Base-by-base conservation (phyloP, 2,888 invertebrate genomes). In the Galerucella pusilla region DNA sequence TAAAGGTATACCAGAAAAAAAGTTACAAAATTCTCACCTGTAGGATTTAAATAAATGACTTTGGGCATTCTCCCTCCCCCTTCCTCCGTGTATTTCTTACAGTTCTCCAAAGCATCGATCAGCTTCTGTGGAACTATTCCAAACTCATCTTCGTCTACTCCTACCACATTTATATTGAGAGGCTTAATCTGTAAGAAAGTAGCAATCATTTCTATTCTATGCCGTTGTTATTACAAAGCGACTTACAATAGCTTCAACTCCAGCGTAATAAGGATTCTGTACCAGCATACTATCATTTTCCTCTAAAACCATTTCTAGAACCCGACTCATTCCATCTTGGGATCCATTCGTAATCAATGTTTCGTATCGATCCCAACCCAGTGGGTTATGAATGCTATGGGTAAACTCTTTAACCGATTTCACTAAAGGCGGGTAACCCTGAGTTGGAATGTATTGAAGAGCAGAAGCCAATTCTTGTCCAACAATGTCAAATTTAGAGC, bases 291-390 rank as follows among this genome's bases (percentile, higher is more conserved):
- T 90, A 83, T 94, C 94, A 0, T 93, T 93, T 0, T 90, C 90
- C 61, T 91, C 90, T n/a, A 95, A 85, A 72, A 93, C 87, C 87
- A 94, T 90, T 81, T 95, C 94, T 59, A 94, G 89, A 63, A 92
- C 90, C 86, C 93, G 93, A 87, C 93, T 92, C 75, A 95, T 90
- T 7, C 93, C 95, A 84, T 95, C 94, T 85, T 94, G 95, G 35
- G 93, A 92, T 2, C 95, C 96, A 79, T 91, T 91, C 5, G 94
- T 94, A 42, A 95, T 89, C 54, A 94, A 85, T 1, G 94, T 85
- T 75, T 93, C 92, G 1, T 91, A 89, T 2, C 90, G 88, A 1
- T 90, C 87, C 90, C 91, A 89, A 6, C 90, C 86, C 0, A 94
- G 94, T 0, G 94, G 93, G 0, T 90, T 88, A 84, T 95, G 95